phyloP scores from a whole-genome alignment of 2,797 vertebrate genomes.

The Chaunax sp. region DNA sequence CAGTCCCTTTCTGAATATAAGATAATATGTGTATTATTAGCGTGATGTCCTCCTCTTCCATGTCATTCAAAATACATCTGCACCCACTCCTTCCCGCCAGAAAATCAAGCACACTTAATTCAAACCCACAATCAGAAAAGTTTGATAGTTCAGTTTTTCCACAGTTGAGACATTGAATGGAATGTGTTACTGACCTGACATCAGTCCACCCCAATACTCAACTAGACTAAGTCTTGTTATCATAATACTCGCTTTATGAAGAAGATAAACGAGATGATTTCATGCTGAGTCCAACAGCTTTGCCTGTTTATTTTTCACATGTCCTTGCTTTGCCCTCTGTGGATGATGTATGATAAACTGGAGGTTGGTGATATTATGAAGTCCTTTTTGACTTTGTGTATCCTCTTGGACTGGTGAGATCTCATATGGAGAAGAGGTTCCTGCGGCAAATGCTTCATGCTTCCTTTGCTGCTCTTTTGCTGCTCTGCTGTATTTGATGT shows the following conservation, averaged over 20 bases:
- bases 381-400: conserved; percentile 54
- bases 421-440: conserved; percentile 36
- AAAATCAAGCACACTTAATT: too few species aligned
- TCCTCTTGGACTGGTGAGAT: conserved; percentile 41
- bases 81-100: too few species aligned
- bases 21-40: too few species aligned
- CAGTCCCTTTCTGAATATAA: too few species aligned
- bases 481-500: conserved; percentile 73
- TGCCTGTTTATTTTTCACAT: conserved; percentile 44
- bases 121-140: neutral
- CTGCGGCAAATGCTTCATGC: conserved; percentile 49
- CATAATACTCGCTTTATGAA: conserved; percentile 10
- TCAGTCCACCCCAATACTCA: conserved; percentile 1
- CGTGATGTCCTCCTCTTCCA: too few species aligned
- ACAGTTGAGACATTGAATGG: too few species aligned
- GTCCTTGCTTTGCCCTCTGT: conserved; percentile 48
- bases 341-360: conserved; percentile 50
- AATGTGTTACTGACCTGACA: too few species aligned
- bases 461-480: conserved; percentile 52
- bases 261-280: conserved; percentile 31
- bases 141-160: neutral
- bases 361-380: conserved; percentile 44
- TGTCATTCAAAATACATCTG: too few species aligned
- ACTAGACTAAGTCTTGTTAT: conserved; percentile 14
- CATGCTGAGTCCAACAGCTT: conserved; percentile 7